Evolutionary conservation across 2,797 vertebrate species (phyloP).

Genomic region (Scolopax bukidnonensis): DNA sequence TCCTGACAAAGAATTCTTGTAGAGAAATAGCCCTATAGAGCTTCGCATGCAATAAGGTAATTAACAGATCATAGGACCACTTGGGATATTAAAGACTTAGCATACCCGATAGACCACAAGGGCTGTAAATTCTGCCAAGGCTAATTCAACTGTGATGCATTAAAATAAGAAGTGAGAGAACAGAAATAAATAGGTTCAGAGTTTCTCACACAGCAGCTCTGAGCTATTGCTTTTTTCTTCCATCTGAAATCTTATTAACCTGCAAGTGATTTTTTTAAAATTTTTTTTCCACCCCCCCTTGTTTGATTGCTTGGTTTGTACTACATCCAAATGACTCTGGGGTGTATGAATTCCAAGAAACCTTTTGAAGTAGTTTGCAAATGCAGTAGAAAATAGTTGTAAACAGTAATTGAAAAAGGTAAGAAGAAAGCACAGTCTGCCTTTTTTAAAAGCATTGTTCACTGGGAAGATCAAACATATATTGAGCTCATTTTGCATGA

Average conservation of each 20-base stretch:
- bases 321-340: not conserved
- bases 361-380: conserved; percentile 29
- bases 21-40: not conserved
- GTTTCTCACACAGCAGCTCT: conserved; percentile 9
- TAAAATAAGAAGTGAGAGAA: conserved; percentile 20
- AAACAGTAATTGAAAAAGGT: conserved; percentile 48
- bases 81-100: not conserved
- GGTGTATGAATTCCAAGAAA: not conserved
- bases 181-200: conserved; percentile 18
- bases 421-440: not conserved
- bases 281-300: not conserved
- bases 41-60: not conserved
- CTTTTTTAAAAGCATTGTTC: not conserved
- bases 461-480: not conserved
- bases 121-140: not conserved
- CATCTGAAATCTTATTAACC: conserved; percentile 44
- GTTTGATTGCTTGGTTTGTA: conserved; percentile 8
- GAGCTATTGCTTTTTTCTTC: conserved; percentile 15
- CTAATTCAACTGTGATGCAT: not conserved
- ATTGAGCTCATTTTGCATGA: not conserved
- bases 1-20: not conserved
- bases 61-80: conserved; percentile 1
- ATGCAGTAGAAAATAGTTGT: not conserved
- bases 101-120: not conserved
- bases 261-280: not conserved